phyloP scores from a whole-genome alignment of 2,888 invertebrate species.

The Drosophila kuntzei region DNA sequence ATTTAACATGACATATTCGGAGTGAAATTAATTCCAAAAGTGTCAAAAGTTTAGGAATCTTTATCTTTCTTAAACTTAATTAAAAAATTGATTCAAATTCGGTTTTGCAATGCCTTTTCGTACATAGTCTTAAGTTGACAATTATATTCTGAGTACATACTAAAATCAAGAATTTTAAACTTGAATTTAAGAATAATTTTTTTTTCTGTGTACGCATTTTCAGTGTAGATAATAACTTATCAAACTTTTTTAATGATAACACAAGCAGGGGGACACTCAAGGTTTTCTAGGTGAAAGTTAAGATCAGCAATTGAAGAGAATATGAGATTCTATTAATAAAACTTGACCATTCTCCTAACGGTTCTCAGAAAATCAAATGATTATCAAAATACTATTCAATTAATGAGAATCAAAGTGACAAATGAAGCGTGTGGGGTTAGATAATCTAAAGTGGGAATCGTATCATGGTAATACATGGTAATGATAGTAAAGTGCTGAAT shows the following conservation, averaged over 20 bases:
- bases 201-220: neutral
- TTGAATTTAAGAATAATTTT: no score
- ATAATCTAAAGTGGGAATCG: slow-evolving; percentile 6
- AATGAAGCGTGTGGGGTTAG: neutral
- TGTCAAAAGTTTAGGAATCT: no score
- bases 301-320: neutral
- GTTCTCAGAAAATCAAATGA: neutral
- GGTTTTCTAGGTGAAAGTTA: neutral
- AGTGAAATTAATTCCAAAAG: no score
- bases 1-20: no score
- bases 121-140: no score
- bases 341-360: neutral
- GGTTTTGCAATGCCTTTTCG: no score
- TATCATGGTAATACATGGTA: neutral
- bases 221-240: neutral
- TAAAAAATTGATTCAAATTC: no score
- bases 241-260: slow-evolving; percentile 1
- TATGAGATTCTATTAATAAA: neutral
- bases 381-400: slow-evolving; percentile 2
- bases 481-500: neutral
- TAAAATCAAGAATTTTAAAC: no score
- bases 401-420: slow-evolving; percentile 2
- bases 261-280: neutral
- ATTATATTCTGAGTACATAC: no score
- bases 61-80: no score